Evolutionary conservation across 2,113 vertebrate species (phyloP).

Genomic region (Ovibos moschatus): DNA sequence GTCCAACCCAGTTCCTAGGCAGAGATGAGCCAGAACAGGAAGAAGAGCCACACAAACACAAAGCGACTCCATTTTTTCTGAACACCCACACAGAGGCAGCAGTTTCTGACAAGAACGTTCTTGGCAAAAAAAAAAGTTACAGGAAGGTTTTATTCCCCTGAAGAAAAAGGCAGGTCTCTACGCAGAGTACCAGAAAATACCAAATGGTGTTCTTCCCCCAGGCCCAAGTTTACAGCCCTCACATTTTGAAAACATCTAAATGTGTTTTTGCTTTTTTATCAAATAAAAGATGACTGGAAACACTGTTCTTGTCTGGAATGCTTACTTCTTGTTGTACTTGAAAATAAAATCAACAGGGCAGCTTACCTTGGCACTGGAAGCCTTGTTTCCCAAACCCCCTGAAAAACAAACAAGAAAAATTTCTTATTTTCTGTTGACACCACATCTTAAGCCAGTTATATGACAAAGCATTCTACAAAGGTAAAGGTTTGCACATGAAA

Average conservation of each 20-base stretch:
- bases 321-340: conserved; percentile 33
- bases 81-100: conserved; percentile 82
- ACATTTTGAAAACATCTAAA: conserved; percentile 51
- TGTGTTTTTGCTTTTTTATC: neutral
- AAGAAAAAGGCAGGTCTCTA: conserved; percentile 52
- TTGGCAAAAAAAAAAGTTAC: conserved; percentile 74
- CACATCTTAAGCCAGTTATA: neutral
- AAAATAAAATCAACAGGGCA: neutral
- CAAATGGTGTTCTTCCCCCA: neutral
- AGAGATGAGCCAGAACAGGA: conserved; percentile 64
- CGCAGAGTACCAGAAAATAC: conserved; percentile 62
- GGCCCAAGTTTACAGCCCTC: neutral
- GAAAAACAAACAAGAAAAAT: conserved; percentile 60
- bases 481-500: conserved; percentile 48
- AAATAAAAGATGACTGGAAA: conserved; percentile 3
- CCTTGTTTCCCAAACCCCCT: conserved; percentile 89
- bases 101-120: conserved; percentile 80
- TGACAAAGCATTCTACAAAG: conserved; percentile 8
- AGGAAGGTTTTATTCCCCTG: conserved; percentile 55
- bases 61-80: conserved; percentile 76
- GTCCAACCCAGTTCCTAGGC: conserved; percentile 39
- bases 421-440: conserved; percentile 43
- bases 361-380: conserved; percentile 89
- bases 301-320: neutral
- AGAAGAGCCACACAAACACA: conserved; percentile 75